A percentile compares a stretch with the other conserved stretches of the same genome.
phyloP scores from a whole-genome alignment of 2,113 vertebrate genomes.

The Carettochelys insculpta region DNA sequence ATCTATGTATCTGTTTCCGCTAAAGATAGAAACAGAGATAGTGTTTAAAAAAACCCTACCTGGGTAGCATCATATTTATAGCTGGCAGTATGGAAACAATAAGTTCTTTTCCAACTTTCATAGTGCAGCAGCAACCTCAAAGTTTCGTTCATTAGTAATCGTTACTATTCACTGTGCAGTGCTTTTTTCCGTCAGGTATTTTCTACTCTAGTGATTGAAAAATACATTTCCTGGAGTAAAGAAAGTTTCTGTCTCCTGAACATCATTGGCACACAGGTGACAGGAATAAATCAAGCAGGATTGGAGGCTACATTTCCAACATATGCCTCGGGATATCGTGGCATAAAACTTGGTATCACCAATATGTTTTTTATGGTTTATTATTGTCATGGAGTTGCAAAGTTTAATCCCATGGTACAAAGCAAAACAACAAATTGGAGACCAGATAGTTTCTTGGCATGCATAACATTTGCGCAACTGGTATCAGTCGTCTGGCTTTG shows the following conservation, averaged over 20 bases:
- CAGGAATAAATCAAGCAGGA: constrained; percentile 12
- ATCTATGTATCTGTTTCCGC: constrained; percentile 42
- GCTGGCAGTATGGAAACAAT: constrained; percentile 7
- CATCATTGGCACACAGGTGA: background rate
- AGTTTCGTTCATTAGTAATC: constrained; percentile 20
- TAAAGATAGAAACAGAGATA: constrained; percentile 15
- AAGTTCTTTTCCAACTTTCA: background rate
- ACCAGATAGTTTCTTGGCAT: rapidly evolving
- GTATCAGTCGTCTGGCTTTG: background rate
- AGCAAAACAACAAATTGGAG: background rate
- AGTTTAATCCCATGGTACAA: background rate
- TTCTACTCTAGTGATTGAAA: background rate
- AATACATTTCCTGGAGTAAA: background rate
- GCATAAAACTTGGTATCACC: background rate
- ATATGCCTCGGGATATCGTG: background rate
- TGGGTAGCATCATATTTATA: constrained; percentile 30
- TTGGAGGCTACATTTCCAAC: background rate
- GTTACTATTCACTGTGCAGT: background rate
- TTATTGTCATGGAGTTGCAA: background rate
- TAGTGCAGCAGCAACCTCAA: background rate
- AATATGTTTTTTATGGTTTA: background rate
- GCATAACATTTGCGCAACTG: background rate
- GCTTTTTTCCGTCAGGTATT: background rate
- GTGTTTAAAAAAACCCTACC: background rate
- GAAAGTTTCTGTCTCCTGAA: background rate